Evolutionary conservation across 1,140 invertebrate genomes (phyloP).

Genomic region (Drosophila sturtevanti): DNA sequence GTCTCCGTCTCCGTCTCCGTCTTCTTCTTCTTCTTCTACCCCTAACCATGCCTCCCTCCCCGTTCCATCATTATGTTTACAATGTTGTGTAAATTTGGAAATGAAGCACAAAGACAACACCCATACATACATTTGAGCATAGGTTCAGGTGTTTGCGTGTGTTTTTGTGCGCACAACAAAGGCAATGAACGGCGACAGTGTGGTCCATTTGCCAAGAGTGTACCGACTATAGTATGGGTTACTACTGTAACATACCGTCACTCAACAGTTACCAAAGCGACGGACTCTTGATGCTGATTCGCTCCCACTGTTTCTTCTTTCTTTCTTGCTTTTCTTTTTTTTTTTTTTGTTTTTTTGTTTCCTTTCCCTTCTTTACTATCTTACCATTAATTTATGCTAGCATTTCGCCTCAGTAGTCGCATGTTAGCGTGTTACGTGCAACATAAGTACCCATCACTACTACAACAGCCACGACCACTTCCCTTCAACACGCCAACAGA

Average conservation of each 20-base stretch:
- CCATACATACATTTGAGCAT: slow-evolving; percentile 40
- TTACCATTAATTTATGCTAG: slow-evolving; percentile 7
- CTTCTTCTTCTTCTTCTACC: neutral
- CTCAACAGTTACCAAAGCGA: slow-evolving; percentile 3
- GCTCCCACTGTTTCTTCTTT: neutral
- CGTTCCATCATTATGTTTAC: slow-evolving; percentile 57
- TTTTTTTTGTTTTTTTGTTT: neutral
- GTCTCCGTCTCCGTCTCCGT: neutral
- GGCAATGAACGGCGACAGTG: slow-evolving; percentile 51
- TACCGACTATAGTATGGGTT: neutral
- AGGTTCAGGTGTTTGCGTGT: slow-evolving; percentile 22
- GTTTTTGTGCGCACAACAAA: slow-evolving; percentile 49
- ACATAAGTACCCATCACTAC: neutral
- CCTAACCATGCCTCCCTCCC: too few species aligned
- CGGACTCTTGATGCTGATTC: neutral
- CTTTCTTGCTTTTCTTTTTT: too few species aligned
- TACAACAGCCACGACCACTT: neutral
- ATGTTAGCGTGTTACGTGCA: neutral
- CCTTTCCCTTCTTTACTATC: too few species aligned
- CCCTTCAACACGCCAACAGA: neutral
- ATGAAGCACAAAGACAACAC: slow-evolving; percentile 59
- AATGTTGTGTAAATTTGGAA: slow-evolving; percentile 63
- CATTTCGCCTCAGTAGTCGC: neutral
- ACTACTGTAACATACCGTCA: neutral
- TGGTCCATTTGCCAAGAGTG: neutral